Evolutionary conservation across 2,797 vertebrate genomes (phyloP), one percentile per base, ranked within the genome.

Genomic region (Atherinosoma microstoma): DNA sequence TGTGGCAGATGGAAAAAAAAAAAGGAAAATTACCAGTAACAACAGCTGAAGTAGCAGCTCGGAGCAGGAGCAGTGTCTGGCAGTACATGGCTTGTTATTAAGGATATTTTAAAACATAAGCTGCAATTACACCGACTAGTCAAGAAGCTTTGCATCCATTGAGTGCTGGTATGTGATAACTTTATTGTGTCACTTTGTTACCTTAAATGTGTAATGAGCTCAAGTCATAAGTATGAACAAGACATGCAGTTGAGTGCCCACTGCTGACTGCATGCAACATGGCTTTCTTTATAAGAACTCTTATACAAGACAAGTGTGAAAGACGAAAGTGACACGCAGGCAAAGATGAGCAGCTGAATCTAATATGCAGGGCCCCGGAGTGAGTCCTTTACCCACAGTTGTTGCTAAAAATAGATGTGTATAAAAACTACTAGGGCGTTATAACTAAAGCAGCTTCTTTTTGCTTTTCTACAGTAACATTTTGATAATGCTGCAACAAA

Each of bases 201-300:
- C 61, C 67, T 35, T 63, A 16, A 72, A 67, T 35, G 65, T 22
- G 65, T 67, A 67, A 67, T 67, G 54, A 67, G 65, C 65, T 58
- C 54, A 58, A 42, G 53, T 45, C 38, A 47, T 40, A 32, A 45
- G 54, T 47, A 42, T 35, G 56, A 68, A 35, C 11, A 67, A 36
- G 6, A 24, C 56, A 29, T 4, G 42, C 6, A 29, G 45, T n/a
- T 64, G 20, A 29, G 49, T 30, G 54, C 36, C 47, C 56, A 57
- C 18, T 45, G 67, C 32, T 20, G 29, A 45, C 68, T 75, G 51
- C 53, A 30, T 27, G 57, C 56, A 56, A 12, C 16, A 57, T 22
- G 9, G 15, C 30, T 1, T 16, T 27, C 34, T 45, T 20, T 15
- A 7, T 7, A 45, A 42, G 16, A 64, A 9, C 29, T 15, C 18